Percentiles rank a stretch among this genome's conserved stretches.
These are phyloP conservation scores for Luffia ferchaultella DNA, from an alignment of 2,888 invertebrate species.

Conservation along the genomic window DNA sequence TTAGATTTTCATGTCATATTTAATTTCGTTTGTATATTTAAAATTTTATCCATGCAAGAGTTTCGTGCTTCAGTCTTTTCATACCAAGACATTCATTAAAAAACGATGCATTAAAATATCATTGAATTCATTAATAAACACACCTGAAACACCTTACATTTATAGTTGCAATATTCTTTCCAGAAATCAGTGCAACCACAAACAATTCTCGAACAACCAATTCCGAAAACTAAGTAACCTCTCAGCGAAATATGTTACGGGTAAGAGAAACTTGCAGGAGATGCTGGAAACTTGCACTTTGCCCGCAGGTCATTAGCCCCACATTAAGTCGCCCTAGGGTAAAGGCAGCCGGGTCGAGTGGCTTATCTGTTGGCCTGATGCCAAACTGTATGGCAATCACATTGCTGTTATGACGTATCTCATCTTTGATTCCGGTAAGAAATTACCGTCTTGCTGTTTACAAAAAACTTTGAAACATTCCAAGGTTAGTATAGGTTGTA, in stretches of 20 bases:
- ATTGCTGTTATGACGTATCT: neutral
- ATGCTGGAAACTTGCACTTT: neutral
- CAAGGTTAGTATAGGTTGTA: too few species aligned
- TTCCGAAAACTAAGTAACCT: neutral
- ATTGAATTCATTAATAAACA: neutral
- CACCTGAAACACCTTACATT: neutral
- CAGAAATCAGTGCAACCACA: too few species aligned
- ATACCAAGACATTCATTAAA: neutral
- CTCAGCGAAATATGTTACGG: neutral
- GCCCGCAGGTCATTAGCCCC: constrained; percentile 40
- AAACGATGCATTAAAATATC: neutral
- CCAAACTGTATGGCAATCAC: constrained; percentile 33
- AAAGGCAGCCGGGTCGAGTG: constrained; percentile 34
- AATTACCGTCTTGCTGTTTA: too few species aligned
- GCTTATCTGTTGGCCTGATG: constrained; percentile 49
- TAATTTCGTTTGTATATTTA: neutral
- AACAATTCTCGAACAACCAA: neutral
- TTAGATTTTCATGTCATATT: neutral
- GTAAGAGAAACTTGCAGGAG: neutral
- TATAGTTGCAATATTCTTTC: too few species aligned
- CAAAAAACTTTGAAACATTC: too few species aligned
- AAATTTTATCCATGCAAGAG: neutral
- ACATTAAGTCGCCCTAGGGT: constrained; percentile 33
- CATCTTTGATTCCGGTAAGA: neutral
- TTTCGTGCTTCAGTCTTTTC: neutral